These are phyloP conservation scores for Hydrotaea cyrtoneurina DNA, from an alignment of 2,888 invertebrate species.

Conservation along the genomic window DNA sequence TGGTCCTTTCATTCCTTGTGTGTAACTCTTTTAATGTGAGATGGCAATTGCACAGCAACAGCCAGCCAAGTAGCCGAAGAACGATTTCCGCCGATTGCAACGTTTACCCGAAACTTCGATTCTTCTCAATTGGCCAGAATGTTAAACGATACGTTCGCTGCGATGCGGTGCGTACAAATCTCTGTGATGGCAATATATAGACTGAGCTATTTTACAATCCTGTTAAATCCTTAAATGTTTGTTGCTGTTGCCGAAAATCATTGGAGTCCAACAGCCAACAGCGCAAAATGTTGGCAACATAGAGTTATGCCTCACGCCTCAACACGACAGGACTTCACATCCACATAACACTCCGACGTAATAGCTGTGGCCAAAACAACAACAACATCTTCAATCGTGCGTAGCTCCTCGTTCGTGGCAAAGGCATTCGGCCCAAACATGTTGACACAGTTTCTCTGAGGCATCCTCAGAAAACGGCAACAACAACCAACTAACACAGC, in stretches of 20 bases:
- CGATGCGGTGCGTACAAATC: constrained; percentile 73
- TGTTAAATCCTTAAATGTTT: constrained; percentile 74
- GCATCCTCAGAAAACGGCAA: not conserved
- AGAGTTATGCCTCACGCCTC: constrained; percentile 27
- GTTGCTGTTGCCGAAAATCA: constrained; percentile 58
- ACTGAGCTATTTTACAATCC: constrained; percentile 75
- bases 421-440: constrained; percentile 49
- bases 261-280: not conserved
- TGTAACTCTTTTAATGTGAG: not conserved
- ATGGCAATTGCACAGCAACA: constrained; percentile 15
- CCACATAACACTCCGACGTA: not conserved
- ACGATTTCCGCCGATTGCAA: constrained; percentile 6
- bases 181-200: constrained; percentile 73
- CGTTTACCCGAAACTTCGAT: not conserved
- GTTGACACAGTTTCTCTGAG: constrained; percentile 63
- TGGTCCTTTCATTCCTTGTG: not conserved
- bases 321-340: not conserved
- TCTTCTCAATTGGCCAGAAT: not conserved
- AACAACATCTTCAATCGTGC: constrained; percentile 20
- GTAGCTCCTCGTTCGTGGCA: constrained; percentile 3
- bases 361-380: not conserved
- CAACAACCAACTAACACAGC: not conserved
- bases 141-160: not conserved
- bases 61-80: not conserved
- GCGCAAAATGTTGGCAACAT: constrained; percentile 60